Percentiles rank a stretch among this genome's conserved stretches.
phyloP scores from a whole-genome alignment of 2,888 invertebrate species.

The Geotrupes spiniger region DNA sequence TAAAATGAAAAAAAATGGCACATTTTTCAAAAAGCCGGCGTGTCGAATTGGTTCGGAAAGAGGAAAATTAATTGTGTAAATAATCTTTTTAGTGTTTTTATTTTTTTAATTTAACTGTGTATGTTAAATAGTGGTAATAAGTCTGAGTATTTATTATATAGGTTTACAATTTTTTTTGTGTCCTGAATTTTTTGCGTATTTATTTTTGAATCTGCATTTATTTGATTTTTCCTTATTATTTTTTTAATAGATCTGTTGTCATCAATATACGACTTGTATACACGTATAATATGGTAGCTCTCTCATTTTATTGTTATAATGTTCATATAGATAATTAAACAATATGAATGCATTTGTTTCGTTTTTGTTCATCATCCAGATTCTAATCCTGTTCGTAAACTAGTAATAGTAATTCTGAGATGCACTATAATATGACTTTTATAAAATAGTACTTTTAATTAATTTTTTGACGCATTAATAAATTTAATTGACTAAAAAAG shows the following conservation, averaged over 20 bases:
- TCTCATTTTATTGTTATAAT: slow-evolving; percentile 52
- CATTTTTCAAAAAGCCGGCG: slow-evolving; percentile 12
- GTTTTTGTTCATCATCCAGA: no score
- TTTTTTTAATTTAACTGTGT: slow-evolving; percentile 33
- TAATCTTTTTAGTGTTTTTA: slow-evolving; percentile 42
- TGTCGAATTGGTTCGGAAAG: slow-evolving; percentile 19
- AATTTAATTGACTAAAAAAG: no score
- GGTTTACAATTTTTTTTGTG: slow-evolving; percentile 39
- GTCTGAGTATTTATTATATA: slow-evolving; percentile 49
- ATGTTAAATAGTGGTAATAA: slow-evolving; percentile 44
- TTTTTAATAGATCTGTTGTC: slow-evolving; percentile 45
- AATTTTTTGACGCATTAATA: no score
- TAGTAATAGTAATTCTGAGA: no score
- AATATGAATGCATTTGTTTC: slow-evolving; percentile 35
- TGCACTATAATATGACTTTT: no score
- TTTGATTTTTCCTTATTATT: slow-evolving; percentile 30
- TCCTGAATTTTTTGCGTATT: slow-evolving; percentile 36
- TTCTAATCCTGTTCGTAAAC: no score
- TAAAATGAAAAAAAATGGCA: slow-evolving; percentile 10
- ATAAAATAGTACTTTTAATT: no score
- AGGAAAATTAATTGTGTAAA: slow-evolving; percentile 45
- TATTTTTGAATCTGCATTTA: slow-evolving; percentile 38
- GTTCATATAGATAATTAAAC: slow-evolving; percentile 52
- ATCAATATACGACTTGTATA: slow-evolving; percentile 44
- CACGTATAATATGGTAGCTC: slow-evolving; percentile 49